Evolutionary conservation across 2,797 vertebrate species (phyloP).

Genomic region (Centropyge bicolor): DNA sequence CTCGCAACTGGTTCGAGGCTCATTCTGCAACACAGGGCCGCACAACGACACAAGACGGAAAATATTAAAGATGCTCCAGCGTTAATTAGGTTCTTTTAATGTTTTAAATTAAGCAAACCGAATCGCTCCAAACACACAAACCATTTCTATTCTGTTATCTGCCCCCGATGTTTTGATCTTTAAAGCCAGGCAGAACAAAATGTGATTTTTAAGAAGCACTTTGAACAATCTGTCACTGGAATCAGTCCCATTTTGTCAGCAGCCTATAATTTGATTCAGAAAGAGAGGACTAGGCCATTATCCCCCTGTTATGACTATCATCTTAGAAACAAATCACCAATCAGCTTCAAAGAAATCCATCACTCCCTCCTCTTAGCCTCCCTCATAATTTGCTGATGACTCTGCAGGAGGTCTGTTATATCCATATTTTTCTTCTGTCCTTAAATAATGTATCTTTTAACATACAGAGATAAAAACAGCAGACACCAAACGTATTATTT

Average conservation of each 20-base stretch:
- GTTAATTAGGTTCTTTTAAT: neutral
- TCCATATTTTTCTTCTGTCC: neutral
- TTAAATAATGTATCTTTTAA: neutral
- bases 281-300: constrained; percentile 23
- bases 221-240: constrained; percentile 23
- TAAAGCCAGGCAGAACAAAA: neutral
- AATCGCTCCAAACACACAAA: neutral
- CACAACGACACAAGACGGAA: no score
- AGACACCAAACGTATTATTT: neutral
- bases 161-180: neutral
- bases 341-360: constrained; percentile 25
- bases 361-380: neutral
- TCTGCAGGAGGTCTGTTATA: neutral
- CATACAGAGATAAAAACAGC: neutral
- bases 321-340: constrained; percentile 36
- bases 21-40: neutral
- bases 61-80: neutral
- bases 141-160: constrained; percentile 1
- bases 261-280: constrained; percentile 46
- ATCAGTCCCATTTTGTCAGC: constrained; percentile 36
- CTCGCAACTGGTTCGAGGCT: neutral
- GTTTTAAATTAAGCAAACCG: constrained; percentile 10
- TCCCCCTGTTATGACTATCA: constrained; percentile 20
- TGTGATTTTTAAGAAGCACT: constrained; percentile 14
- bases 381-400: neutral